These are phyloP conservation scores for Siphamia tubifer DNA, from an alignment of 2,113 vertebrate genomes.

Conservation along the genomic window DNA sequence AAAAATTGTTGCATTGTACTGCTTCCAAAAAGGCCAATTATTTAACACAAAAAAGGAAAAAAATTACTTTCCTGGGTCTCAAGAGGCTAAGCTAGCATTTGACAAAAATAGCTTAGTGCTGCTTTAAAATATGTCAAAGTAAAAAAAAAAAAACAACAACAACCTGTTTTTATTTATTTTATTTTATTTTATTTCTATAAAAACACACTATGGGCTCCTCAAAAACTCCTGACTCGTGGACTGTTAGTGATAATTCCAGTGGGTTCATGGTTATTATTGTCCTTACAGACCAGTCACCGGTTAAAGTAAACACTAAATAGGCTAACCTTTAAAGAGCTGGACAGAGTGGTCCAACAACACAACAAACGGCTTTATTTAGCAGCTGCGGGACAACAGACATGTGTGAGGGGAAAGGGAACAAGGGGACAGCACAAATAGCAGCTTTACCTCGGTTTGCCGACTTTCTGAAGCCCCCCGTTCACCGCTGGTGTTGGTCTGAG, in stretches of 20 bases:
- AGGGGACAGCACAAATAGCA: not conserved
- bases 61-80: no score
- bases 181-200: no score
- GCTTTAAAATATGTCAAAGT: no score
- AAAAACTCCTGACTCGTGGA: not conserved
- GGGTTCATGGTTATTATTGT: not conserved
- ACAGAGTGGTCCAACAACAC: not conserved
- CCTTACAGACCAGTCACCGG: not conserved
- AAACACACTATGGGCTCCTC: no score
- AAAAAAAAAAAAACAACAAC: no score
- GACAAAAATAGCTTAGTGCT: no score
- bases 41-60: no score
- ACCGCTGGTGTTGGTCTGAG: constrained; percentile 33
- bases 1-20: no score
- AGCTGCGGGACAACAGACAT: not conserved
- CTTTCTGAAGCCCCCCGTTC: not conserved
- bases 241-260: not conserved
- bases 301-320: constrained; percentile 37
- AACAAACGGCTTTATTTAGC: not conserved
- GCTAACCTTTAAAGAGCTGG: not conserved
- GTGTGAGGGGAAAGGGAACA: not conserved
- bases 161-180: no score
- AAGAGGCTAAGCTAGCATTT: no score
- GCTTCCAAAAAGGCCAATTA: no score
- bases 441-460: constrained; percentile 37